A percentile compares a stretch with the other conserved stretches of the same genome.
Evolutionary conservation across 2,113 vertebrate genomes (phyloP).

Genomic region (Raja brachyura): DNA sequence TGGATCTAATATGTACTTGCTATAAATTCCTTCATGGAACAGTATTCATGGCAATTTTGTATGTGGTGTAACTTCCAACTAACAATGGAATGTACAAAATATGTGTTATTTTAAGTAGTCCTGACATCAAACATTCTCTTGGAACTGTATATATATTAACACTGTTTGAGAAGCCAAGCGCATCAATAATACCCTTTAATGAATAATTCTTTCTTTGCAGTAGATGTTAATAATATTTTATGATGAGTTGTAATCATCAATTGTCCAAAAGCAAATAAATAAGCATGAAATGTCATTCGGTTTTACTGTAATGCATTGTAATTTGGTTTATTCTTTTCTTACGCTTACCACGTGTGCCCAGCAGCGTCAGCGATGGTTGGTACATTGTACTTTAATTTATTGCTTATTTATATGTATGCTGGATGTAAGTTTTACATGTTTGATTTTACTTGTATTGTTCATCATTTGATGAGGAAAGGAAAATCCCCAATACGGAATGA

Average conservation of each 20-base stretch:
- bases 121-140: background rate
- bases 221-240: background rate
- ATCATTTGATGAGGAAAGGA: background rate
- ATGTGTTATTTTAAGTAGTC: background rate
- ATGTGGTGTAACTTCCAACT: background rate
- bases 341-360: slow-evolving; percentile 52
- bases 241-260: background rate
- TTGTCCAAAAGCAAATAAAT: background rate
- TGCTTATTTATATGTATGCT: background rate
- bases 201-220: background rate
- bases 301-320: slow-evolving; percentile 42
- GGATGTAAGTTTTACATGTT: background rate
- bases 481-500: background rate
- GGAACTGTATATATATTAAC: background rate
- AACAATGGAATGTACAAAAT: background rate
- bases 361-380: slow-evolving; percentile 97
- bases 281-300: too few species aligned
- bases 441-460: background rate
- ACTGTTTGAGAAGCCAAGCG: background rate
- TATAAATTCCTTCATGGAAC: background rate
- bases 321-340: slow-evolving; percentile 55
- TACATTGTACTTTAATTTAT: slow-evolving; percentile 61
- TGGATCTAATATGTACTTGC: background rate
- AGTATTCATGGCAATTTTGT: background rate
- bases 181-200: background rate